These are phyloP conservation scores for Ceraclea dissimilis DNA, from an alignment of 2,888 invertebrate genomes.

Conservation along the genomic window DNA sequence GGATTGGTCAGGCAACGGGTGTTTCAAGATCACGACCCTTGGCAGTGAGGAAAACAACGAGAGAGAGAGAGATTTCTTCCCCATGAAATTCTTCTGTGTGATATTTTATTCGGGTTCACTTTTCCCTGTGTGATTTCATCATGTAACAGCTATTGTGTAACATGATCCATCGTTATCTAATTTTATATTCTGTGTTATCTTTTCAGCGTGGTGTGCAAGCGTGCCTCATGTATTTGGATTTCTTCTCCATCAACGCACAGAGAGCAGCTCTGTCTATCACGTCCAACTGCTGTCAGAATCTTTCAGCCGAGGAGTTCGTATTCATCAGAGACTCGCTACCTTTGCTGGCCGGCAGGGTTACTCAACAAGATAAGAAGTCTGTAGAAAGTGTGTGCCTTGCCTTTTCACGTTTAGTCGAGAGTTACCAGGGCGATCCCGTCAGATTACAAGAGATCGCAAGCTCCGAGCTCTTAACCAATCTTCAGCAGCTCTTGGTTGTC, in stretches of 20 bases:
- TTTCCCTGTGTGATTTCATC: too few relatives aligned
- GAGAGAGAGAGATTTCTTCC: too few relatives aligned
- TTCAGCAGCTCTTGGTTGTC: conserved; percentile 89
- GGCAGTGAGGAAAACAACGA: too few relatives aligned
- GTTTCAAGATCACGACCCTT: too few relatives aligned
- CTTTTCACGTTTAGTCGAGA: conserved; percentile 93
- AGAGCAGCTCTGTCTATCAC: conserved; percentile 93
- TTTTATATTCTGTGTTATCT: too few relatives aligned
- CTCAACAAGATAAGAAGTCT: conserved; percentile 93
- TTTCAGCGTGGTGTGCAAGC: conserved; percentile 87
- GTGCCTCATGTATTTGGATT: conserved; percentile 93
- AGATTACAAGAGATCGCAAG: conserved; percentile 91
- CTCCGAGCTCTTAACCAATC: conserved; percentile 81
- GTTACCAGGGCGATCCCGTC: conserved; percentile 86
- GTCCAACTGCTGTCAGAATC: conserved; percentile 94
- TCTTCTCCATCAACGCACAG: conserved; percentile 98
- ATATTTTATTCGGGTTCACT: too few relatives aligned
- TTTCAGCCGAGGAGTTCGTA: conserved; percentile 90
- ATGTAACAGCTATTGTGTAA: too few relatives aligned
- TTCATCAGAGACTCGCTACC: conserved; percentile 83
- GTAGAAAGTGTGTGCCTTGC: conserved; percentile 96
- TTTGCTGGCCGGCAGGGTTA: conserved; percentile 68
- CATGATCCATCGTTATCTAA: too few relatives aligned
- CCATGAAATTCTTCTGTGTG: too few relatives aligned
- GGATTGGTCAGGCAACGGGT: too few relatives aligned